These are phyloP conservation scores for Gortyna flavago DNA, from an alignment of 2,888 invertebrate genomes.

Conservation along the genomic window DNA sequence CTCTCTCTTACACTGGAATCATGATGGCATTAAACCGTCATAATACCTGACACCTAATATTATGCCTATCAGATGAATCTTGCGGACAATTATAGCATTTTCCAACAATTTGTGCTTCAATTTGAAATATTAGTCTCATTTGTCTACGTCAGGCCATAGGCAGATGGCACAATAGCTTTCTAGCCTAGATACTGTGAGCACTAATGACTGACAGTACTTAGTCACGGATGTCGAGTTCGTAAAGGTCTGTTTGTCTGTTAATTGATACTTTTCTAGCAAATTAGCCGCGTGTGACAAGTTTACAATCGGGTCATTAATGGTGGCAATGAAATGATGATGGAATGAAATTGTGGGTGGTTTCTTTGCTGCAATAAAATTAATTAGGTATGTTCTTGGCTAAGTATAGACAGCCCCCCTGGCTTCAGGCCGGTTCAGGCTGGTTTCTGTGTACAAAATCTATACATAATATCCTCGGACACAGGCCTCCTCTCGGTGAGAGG, in stretches of 20 bases:
- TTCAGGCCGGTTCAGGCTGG: background rate
- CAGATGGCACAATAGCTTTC: slow-evolving; percentile 63
- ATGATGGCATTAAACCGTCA: background rate
- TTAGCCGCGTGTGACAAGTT: slow-evolving; percentile 41
- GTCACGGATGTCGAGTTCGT: slow-evolving; percentile 53
- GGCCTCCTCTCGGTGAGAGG: no score
- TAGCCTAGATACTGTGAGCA: slow-evolving; percentile 60
- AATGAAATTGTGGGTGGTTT: slow-evolving; percentile 14
- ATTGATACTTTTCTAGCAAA: slow-evolving; percentile 70
- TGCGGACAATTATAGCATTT: slow-evolving; percentile 26
- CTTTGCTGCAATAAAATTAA: background rate
- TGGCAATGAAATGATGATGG: background rate
- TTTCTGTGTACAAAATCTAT: background rate
- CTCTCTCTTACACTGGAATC: background rate
- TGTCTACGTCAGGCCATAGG: slow-evolving; percentile 34
- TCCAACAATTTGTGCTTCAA: slow-evolving; percentile 25
- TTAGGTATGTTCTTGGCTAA: background rate
- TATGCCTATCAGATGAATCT: slow-evolving; percentile 45
- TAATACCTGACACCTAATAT: slow-evolving; percentile 26
- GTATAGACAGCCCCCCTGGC: background rate
- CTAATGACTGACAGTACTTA: slow-evolving; percentile 52
- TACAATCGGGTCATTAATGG: slow-evolving; percentile 35
- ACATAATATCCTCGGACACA: no score
- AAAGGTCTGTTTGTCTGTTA: slow-evolving; percentile 58
- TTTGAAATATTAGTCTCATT: slow-evolving; percentile 44